Evolutionary conservation across 1,140 invertebrate genomes (phyloP), one percentile per base, ranked within the genome.

Genomic region (Asbolus verrucosus): DNA sequence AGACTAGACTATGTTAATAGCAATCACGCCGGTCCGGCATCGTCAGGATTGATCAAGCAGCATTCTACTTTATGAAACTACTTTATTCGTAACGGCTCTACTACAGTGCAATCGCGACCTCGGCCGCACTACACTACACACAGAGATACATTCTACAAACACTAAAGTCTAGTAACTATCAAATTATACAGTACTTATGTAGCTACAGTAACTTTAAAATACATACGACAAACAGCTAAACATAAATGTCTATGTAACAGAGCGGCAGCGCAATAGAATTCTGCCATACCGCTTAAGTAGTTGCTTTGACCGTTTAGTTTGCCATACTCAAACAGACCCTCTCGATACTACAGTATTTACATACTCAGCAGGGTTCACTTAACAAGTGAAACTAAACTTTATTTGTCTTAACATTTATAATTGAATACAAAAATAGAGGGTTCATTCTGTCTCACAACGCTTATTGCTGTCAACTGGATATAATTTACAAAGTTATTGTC

Each of bases 391-490:
- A 71, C 69, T 71, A 73, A 73, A 71, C 54, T 78, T 75, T 75
- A 74, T 77, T 75, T 69, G 67, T 76, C 76, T 78, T 76, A 78
- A 76, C 73, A 74, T 74, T 75, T 77, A 77, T 73, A 73, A 78
- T 76, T 76, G 72, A 75, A 79, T 81, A 81, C 78, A 82, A 82
- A 82, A 82, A 82, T 82, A 82, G 81, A 81, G 81, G 81, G 80
- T 81, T 80, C 75, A 76, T 80, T 79, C 71, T 79, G 75, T 76
- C 72, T 80, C 78, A 78, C 75, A 81, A 77, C 75, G 68, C 76
- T 79, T 79, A 80, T 80, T 80, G 79, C 78, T 81, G 76, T 77
- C 75, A 80, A 78, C 72, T 77, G 74, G 76, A 76, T 78, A 77
- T 77, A 76, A 76, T 78, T 78, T 75, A 75, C 77, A 79, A n/a